Conservation (phyloP, 2,888 invertebrate genomes). For the Agrochola macilenta region DNA sequence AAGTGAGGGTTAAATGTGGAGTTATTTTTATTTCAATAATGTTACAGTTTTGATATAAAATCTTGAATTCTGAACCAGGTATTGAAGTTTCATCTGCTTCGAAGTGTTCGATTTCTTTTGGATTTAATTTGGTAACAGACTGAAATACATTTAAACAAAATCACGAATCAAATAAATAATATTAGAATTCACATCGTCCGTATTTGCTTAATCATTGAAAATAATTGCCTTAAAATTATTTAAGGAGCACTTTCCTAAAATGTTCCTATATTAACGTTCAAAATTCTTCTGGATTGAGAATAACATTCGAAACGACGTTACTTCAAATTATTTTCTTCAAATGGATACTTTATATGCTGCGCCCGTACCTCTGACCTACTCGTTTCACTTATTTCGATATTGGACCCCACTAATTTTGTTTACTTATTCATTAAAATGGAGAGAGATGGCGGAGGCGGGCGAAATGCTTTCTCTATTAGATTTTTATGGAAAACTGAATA, state of each 20-base stretch:
- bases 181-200: not conserved
- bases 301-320: conserved; percentile 73
- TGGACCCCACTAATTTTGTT: conserved; percentile 88
- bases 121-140: not conserved
- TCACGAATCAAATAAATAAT: conserved; percentile 2
- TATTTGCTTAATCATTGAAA: conserved; percentile 31
- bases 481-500: conserved; percentile 84
- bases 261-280: conserved; percentile 70
- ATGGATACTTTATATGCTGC: conserved; percentile 85
- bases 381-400: conserved; percentile 88
- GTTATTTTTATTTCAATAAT: conserved; percentile 82
- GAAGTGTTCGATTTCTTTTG: conserved; percentile 8
- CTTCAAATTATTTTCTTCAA: conserved; percentile 81
- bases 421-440: conserved; percentile 89
- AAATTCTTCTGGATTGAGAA: conserved; percentile 74
- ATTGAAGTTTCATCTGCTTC: conserved; percentile 23
- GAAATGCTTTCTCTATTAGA: conserved; percentile 84
- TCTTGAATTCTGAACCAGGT: conserved; percentile 43
- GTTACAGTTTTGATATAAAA: conserved; percentile 58
- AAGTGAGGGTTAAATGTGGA: conserved; percentile 81
- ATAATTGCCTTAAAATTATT: conserved; percentile 32
- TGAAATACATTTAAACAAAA: not conserved
- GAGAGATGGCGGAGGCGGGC: conserved; percentile 79
- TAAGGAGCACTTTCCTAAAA: conserved; percentile 61
- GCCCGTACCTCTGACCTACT: conserved; percentile 82